Evolutionary conservation across 2,113 vertebrate genomes (phyloP).

Genomic region (Aptenodytes forsteri): DNA sequence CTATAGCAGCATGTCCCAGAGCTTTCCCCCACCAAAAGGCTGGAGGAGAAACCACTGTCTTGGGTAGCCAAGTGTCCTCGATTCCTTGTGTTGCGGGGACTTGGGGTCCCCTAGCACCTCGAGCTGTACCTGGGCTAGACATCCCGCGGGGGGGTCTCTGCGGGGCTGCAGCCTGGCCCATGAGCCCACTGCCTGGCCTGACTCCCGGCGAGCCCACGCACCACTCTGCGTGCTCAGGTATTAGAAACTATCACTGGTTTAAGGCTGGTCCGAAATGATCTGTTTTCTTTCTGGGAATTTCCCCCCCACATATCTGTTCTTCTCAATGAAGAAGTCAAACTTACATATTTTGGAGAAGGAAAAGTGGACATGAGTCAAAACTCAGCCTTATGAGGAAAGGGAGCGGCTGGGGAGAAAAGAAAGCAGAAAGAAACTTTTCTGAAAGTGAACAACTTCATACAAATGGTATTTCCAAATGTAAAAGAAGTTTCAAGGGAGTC

Average conservation of each 20-base stretch:
- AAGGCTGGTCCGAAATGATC: neutral
- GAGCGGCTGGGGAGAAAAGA: neutral
- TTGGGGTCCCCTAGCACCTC: neutral
- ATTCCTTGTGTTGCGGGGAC: fast-evolving
- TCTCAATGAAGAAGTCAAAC: neutral
- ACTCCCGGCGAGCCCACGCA: neutral
- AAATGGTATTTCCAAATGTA: neutral
- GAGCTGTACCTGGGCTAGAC: neutral
- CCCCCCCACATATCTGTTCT: neutral
- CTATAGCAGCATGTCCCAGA: neutral
- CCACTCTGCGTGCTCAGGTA: neutral
- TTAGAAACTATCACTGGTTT: neutral
- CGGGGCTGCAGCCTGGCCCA: neutral
- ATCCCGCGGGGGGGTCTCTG: fast-evolving
- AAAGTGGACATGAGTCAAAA: neutral
- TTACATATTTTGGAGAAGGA: neutral
- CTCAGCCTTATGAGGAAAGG: neutral
- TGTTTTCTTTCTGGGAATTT: neutral
- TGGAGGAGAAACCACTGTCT: neutral
- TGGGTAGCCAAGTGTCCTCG: neutral
- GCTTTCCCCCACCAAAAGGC: neutral
- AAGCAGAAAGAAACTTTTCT: neutral
- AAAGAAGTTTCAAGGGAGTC: neutral
- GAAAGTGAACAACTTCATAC: neutral
- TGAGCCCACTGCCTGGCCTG: neutral